Base-by-base conservation (phyloP, 1,140 invertebrate species). In the Brachionus rotundiformis region DNA sequence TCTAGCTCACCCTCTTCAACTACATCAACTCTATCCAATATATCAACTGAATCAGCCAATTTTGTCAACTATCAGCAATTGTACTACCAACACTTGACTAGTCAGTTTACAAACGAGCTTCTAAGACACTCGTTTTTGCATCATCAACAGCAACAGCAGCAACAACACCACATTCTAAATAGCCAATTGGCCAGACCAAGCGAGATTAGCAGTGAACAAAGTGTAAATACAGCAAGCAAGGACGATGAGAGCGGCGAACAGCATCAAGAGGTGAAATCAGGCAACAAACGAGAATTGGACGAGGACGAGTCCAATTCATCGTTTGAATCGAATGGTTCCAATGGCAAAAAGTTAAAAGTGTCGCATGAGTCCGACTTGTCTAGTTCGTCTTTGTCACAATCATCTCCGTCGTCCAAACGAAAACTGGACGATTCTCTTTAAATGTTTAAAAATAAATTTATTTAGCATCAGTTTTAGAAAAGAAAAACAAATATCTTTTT, bases 51-150 rank as follows among this genome's bases (percentile, higher is more conserved):
- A 1, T 76, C 73, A 16, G 16, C 63, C 5, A 31, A 3, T n/a
- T 44, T 73, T 27, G 19, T 33, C 29, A 79, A 79, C 27, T 59
- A 79, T 41, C 59, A 79, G 8, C 76, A 79, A 59, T 79, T 79
- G 36, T 79, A 79, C 36, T 79, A 79, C 31, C 76, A 79, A 25
- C 76, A 79, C 16, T 63, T 79, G 31, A 79, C 76, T 79, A 79
- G 76, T 79, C 76, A 79, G 33, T 63, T 73, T 44, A 73, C 68
- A 13, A 73, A 73, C 16, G 68, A 73, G 41, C 44, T 73, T 73
- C 36, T 73, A 25, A 73, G 68, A 73, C 68, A 73, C 23, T 73
- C 68, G 8, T 44, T 73, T 25, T 44, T 44, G 11, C 68, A 73
- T 3, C 68, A 73, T 11, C 68, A 73, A 25, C 68, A 73, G 19